Base-by-base conservation (phyloP, 2,113 vertebrate species). In the Coreoperca whiteheadi region DNA sequence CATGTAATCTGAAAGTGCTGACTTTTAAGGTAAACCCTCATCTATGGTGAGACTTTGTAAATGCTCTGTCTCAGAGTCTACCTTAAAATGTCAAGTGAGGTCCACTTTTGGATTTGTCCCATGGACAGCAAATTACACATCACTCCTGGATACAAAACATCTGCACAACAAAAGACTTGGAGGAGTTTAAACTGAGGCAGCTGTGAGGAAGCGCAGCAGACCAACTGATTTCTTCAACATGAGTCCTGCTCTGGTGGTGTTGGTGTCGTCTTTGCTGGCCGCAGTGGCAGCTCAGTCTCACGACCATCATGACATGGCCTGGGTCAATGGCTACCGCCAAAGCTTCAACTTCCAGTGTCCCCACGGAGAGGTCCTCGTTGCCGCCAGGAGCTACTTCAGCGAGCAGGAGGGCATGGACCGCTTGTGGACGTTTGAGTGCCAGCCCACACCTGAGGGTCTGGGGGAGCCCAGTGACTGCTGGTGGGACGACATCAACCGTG, bases 401-500 rank as follows among this genome's bases (percentile, higher is more conserved):
- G 96, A 97, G 90, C 88, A 94, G 32, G 97, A 99, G 39, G 98
- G 98, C 28, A 96, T 95, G 0, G 98, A 99, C 92, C 96, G 98
- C 86, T 82, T 97, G 54, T 99, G 98, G 98, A 95, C 96, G 61
- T 99, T 98, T 2, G 98, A 96, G 79, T 99, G 98, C 91, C 97
- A 98, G 96, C 95, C 96, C 1, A 97, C 97, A 0, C 95, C 97
- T 1, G 94, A 96, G 70, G 94, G 81, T 71, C 94, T 99, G 14
- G 98, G 98, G 39, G 94, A 97, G 88, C 97, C 96, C 80, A 97
- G 96, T 3, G 98, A 99, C 91, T 99, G 98, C 96, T 99, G 98
- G 98, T 99, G 98, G 98, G 98, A 99, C 73, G 98, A 99, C 90
- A 97, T 98, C 95, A 98, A 95, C 94, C 96, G 96, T 68, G 97